Evolutionary conservation across 2,797 vertebrate genomes (phyloP).

Genomic region (Potorous gilbertii): DNA sequence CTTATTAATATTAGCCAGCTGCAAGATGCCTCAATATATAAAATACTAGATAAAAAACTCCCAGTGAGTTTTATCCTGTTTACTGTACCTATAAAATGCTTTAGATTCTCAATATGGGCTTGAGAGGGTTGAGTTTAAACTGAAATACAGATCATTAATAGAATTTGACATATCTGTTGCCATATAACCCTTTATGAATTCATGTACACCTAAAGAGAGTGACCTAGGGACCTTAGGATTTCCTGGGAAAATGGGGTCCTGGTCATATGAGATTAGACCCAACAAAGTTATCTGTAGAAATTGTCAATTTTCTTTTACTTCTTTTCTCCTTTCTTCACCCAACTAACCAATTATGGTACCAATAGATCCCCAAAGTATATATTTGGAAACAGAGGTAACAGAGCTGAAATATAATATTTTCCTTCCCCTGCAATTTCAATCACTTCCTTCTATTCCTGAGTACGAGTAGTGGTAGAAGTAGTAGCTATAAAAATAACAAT

Average conservation of each 20-base stretch:
- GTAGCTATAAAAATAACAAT: background rate
- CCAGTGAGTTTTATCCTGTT: background rate
- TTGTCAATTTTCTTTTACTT: background rate
- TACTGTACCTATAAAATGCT: background rate
- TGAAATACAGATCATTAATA: background rate
- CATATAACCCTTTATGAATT: background rate
- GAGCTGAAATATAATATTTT: background rate
- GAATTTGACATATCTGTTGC: background rate
- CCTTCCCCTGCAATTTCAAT: background rate
- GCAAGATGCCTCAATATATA: background rate
- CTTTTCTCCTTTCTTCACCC: background rate
- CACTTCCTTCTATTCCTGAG: background rate
- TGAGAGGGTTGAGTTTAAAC: background rate
- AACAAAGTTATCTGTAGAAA: background rate
- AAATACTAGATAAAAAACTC: background rate
- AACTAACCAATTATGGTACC: background rate
- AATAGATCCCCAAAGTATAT: background rate
- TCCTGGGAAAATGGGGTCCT: background rate
- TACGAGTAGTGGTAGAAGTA: background rate
- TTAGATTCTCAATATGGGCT: background rate
- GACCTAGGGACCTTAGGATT: background rate
- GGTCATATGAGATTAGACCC: background rate
- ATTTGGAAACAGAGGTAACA: background rate
- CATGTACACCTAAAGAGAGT: background rate
- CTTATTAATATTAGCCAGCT: background rate